These are phyloP conservation scores for Mus spretus DNA, from an alignment of 2,797 vertebrate species.

Conservation along the genomic window DNA sequence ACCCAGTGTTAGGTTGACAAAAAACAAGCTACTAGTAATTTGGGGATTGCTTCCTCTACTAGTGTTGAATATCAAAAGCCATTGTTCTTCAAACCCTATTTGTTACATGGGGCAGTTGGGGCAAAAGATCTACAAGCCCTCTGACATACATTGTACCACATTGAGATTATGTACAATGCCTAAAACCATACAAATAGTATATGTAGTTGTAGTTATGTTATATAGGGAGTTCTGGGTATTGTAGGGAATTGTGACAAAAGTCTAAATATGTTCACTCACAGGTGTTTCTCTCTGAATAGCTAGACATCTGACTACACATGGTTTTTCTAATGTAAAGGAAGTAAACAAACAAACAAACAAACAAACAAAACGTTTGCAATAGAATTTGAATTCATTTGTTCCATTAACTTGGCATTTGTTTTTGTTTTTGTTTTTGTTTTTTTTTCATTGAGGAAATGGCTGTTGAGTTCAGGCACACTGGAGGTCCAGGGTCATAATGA, in stretches of 20 bases:
- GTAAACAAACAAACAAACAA: not conserved
- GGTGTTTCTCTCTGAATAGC: not conserved
- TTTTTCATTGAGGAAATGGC: constrained; percentile 17
- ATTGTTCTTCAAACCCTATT: not conserved
- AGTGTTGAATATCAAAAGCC: not conserved
- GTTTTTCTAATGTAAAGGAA: constrained; percentile 1
- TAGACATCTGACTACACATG: not conserved
- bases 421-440: too few relatives aligned
- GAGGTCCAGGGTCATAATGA: not conserved
- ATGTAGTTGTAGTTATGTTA: not conserved
- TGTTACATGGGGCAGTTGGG: not conserved
- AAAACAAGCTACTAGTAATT: not conserved
- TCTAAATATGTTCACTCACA: not conserved
- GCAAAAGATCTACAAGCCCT: not conserved
- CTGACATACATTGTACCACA: not conserved
- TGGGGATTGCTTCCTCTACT: too few relatives aligned
- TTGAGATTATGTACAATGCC: not conserved
- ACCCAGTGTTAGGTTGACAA: not conserved
- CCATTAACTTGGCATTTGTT: not conserved
- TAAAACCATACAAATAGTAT: not conserved
- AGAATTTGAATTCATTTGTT: constrained; percentile 49
- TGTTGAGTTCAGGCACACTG: not conserved
- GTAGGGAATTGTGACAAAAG: not conserved
- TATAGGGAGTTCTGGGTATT: not conserved
- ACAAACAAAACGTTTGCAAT: not conserved